Base-by-base conservation (phyloP, 2,888 invertebrate species). In the Timema podura region DNA sequence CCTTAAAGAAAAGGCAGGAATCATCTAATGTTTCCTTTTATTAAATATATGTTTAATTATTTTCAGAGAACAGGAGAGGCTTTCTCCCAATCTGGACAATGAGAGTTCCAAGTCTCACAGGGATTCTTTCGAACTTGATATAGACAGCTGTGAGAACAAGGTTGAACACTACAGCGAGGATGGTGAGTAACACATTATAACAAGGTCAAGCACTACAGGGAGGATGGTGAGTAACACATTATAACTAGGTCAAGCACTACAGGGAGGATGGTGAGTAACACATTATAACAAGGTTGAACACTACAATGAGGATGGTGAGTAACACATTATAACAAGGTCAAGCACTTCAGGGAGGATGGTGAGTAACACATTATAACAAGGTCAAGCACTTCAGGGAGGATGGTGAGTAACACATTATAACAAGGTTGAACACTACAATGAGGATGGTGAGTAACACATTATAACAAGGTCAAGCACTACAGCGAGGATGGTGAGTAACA, bases 91-190 rank as follows among this genome's bases (percentile, higher is more conserved):
- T 67, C 79, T 77, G 69, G 82, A 81, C 77, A 82, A 82, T 61
- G 83, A 83, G 59, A 84, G 82, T 75, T 81, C 77, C 77, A 86
- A 83, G 72, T 79, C 79, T 2, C 80, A 80, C 73, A 77, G 82
- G 2, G 83, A 83, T 64, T 82, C 81, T 48, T 82, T 81, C 5
- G 83, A 83, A 68, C 77, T 79, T 30, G 82, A 82, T 6, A 77
- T 79, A 47, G 82, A 82, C 61, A 74, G 74, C 61, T 72, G 66
- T 2, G 74, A 74, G 51, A 76, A 77, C 73, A 83, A 83, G 78
- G 76, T 79, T 51, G 79, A 81, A 46, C 79, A 81, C 68, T 83
- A 80, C 0, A 15, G 74, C 69, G 76, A 75, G 70, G 80, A 83
- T 77, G 83, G 83, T 70, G 48, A 57, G 64, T 30, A 30, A 30